Base-by-base conservation (phyloP, 2,888 invertebrate species). In the Gastrophysa polygoni region DNA sequence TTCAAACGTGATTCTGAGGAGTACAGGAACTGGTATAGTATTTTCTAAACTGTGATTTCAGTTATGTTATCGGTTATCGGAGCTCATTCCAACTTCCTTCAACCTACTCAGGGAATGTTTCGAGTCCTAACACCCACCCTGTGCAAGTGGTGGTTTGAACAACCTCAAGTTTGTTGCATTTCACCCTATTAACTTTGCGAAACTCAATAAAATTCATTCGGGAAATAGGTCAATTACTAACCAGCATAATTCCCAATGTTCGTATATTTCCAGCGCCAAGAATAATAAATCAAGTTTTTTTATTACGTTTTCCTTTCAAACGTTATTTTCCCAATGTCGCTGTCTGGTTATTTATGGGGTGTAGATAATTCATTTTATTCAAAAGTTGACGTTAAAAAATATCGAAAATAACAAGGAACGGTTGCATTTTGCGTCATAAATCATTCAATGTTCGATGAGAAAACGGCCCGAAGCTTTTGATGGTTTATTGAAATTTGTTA, bases 341-440 rank as follows among this genome's bases (percentile, higher is more conserved):
- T 52, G 64, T 44, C 50, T 51, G 44, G 64, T 64, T 67, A 68
- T 68, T 68, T 68, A 68, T 63, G 68, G 61, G 61, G 65, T 61
- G 63, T 48, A 68, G 65, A 64, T 68, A 68, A 68, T 68, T 68
- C 66, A 64, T 64, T 68, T 67, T 67, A 62, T 60, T 63, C 62
- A 54, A 61, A 64, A 68, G 54, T 49, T 59, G 65, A 64, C 64
- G 59, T 64, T 57, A 49, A 65, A 63, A 65, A 60, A 63, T 61
- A 55, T 58, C 61, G 61, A 58, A 63, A 62, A 68, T 63, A 67
- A 64, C 63, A 64, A 64, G 54, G 60, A 64, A 50, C 59, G 52
- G 67, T 51, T 64, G 60, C 58, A 60, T 62, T 67, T 47, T 24
- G 18, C 34, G 47, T 49, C 59, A 59, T 67, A 64, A 64, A 64